Percentiles rank a stretch among this genome's conserved stretches.
phyloP scores from a whole-genome alignment of 2,888 invertebrate species.

The Crepidodera aurea region DNA sequence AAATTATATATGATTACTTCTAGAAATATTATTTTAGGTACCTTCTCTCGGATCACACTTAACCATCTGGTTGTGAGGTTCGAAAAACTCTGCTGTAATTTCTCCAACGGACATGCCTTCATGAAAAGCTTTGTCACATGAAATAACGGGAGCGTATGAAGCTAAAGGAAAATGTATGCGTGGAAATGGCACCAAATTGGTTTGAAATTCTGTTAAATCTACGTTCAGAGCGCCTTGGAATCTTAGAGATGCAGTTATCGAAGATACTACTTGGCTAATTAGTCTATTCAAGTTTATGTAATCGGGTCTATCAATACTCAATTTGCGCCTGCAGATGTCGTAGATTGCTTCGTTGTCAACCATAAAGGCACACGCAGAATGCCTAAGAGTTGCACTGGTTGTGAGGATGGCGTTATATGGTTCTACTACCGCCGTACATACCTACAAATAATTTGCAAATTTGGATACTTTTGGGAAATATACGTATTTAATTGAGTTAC shows the following conservation, averaged over 20 bases:
- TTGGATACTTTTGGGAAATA: too few relatives aligned
- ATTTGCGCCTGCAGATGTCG: slow-evolving; percentile 86
- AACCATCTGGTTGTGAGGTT: slow-evolving; percentile 90
- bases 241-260: slow-evolving; percentile 86
- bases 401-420: slow-evolving; percentile 93
- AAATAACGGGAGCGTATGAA: slow-evolving; percentile 77
- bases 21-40: too few relatives aligned
- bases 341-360: slow-evolving; percentile 97
- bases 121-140: slow-evolving; percentile 76
- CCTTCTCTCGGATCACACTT: slow-evolving; percentile 85
- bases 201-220: slow-evolving; percentile 91
- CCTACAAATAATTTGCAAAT: slow-evolving; percentile 66
- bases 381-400: slow-evolving; percentile 87
- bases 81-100: slow-evolving; percentile 89
- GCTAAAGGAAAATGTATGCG: slow-evolving; percentile 88
- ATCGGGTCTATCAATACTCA: slow-evolving; percentile 84
- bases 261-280: slow-evolving; percentile 85
- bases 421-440: slow-evolving; percentile 93
- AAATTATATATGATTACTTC: too few relatives aligned
- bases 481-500: not conserved
- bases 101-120: slow-evolving; percentile 81
- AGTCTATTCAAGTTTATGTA: slow-evolving; percentile 86
- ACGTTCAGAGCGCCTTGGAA: slow-evolving; percentile 91
- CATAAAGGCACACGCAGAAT: slow-evolving; percentile 93
- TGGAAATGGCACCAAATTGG: slow-evolving; percentile 90